These are phyloP conservation scores for Schizopygopsis pylzovi DNA, from an alignment of 2,797 vertebrate species.

Conservation along the genomic window DNA sequence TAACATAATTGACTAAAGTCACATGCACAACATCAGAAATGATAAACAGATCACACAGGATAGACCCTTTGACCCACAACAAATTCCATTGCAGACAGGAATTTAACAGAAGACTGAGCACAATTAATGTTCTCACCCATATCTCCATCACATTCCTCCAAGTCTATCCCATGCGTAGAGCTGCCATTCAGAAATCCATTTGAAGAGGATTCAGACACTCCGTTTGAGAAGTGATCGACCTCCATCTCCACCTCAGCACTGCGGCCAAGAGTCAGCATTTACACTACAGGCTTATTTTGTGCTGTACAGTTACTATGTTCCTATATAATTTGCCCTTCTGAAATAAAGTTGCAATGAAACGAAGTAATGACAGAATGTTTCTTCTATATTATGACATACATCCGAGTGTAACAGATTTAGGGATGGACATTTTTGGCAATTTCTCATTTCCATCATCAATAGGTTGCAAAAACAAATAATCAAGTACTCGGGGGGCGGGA, in stretches of 20 bases:
- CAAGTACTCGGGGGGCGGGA: too few species aligned
- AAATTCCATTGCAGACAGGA: background rate
- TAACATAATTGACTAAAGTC: background rate
- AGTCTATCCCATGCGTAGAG: conserved; percentile 90
- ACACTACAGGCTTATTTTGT: background rate
- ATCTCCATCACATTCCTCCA: conserved; percentile 95
- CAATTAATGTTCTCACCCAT: conserved; percentile 84
- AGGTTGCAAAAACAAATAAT: too few species aligned
- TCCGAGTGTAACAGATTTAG: background rate
- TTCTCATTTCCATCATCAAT: too few species aligned
- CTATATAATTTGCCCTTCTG: background rate
- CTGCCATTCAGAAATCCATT: conserved; percentile 99
- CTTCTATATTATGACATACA: background rate
- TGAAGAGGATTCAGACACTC: conserved; percentile 92
- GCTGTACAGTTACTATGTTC: background rate
- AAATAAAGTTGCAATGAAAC: background rate
- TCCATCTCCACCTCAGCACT: conserved; percentile 98
- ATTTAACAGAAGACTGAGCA: background rate
- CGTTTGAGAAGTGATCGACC: conserved; percentile 97
- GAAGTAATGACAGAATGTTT: background rate
- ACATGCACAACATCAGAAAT: background rate
- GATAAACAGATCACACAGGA: background rate
- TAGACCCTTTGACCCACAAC: background rate
- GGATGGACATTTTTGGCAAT: too few species aligned
- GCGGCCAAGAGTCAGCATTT: background rate